Base-by-base conservation (phyloP, 1,140 invertebrate genomes). In the Agrilus planipennis region DNA sequence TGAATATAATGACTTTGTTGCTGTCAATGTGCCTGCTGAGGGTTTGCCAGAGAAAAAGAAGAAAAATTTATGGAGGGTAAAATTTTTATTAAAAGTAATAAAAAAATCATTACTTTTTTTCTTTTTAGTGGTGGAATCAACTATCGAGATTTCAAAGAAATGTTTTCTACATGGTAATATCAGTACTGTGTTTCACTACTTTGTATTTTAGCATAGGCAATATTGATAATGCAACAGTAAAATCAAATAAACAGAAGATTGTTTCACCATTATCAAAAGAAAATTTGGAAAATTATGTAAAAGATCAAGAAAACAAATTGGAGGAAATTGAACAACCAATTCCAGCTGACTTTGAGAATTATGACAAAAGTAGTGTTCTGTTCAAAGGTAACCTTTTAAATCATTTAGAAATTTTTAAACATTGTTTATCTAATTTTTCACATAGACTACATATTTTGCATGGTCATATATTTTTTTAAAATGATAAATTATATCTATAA, bases 71-170 rank as follows among this genome's bases (percentile, higher is more conserved):
- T 51, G 39, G 46, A 53, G 53, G 44, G 53, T 54, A 52, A 35
- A 20, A 2, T 29, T 40, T 30, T 32, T 47, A 35, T 28, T 19
- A 25, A 16, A 34, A 18, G 28, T 44, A 34, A 30, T 21, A 7
- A 21, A 39, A 20, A n/a, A 28, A 32, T 42, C 30, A 42, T 44
- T 9, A 18, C 27, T 32, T 45, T 28, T 21, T 39, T 50, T 45
- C 46, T 53, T 68, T 70, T 20, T 52, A 89, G 84, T 68, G 73
- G 60, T 89, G 84, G 86, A 84, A 86, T 54, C 78, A 84, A 51
- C 58, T 89, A 23, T 86, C 86, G n/a, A 73, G 84, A 50, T 76
- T 85, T 53, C 85, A 88, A 60, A 70, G 79, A 27, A 84, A 77
- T 54, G 65, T 84, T 22, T 68, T 84, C 38, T 73, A 78, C 46